These are phyloP conservation scores for Jordanella pulchra DNA, from an alignment of 2,797 vertebrate genomes.

Conservation along the genomic window DNA sequence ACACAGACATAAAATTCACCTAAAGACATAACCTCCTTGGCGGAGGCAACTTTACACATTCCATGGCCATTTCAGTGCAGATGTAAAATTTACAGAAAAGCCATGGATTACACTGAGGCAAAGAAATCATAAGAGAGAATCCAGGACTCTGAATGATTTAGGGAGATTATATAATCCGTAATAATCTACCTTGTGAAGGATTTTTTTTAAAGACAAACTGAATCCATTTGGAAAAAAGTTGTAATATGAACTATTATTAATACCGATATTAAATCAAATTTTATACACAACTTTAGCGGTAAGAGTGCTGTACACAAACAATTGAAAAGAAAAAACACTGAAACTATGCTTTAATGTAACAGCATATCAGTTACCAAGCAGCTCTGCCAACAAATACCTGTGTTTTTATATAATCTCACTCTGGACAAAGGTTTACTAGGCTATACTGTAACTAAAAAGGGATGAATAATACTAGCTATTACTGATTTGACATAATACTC, in stretches of 20 bases:
- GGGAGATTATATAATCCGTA: too few relatives aligned
- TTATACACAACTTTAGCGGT: too few relatives aligned
- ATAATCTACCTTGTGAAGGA: not conserved
- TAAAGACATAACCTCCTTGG: too few relatives aligned
- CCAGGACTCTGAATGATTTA: too few relatives aligned
- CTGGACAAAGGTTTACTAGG: conserved; percentile 12
- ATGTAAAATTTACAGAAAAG: not conserved
- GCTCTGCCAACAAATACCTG: conserved; percentile 9
- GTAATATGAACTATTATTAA: too few relatives aligned
- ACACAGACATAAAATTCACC: too few relatives aligned
- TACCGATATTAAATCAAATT: too few relatives aligned
- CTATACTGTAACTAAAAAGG: not conserved
- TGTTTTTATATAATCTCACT: conserved; percentile 16
- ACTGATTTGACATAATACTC: conserved; percentile 24
- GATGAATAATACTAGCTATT: conserved; percentile 7
- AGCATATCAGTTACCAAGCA: conserved; percentile 23
- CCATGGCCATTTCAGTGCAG: not conserved
- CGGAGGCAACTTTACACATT: too few relatives aligned
- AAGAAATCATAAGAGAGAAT: not conserved
- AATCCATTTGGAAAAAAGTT: too few relatives aligned
- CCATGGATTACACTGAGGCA: not conserved
- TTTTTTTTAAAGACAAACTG: too few relatives aligned
- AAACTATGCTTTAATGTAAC: not conserved
- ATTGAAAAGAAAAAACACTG: not conserved
- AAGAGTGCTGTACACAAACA: not conserved